A percentile compares a stretch with the other conserved stretches of the same genome.
phyloP scores from a whole-genome alignment of 2,888 invertebrate species.

The Tortricodes alternella region DNA sequence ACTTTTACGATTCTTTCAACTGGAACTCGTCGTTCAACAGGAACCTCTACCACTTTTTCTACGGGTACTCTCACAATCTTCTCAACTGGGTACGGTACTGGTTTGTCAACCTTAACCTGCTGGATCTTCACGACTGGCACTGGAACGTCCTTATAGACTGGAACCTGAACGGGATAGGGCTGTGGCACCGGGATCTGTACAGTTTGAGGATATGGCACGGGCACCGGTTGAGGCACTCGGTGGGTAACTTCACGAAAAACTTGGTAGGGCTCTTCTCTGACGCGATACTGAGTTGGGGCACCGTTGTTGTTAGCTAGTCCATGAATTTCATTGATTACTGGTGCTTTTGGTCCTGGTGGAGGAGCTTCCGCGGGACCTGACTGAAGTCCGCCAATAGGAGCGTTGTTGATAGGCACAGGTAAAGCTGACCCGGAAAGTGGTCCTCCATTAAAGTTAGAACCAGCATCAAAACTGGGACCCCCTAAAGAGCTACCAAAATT shows the following conservation, averaged over 20 bases:
- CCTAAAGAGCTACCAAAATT: conserved; percentile 28
- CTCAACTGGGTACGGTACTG: conserved; percentile 83
- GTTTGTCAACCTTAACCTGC: conserved; percentile 80
- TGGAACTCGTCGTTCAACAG: conserved; percentile 81
- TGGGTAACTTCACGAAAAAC: conserved; percentile 75
- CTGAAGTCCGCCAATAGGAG: not conserved
- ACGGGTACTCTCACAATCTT: conserved; percentile 83
- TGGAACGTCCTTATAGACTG: conserved; percentile 78
- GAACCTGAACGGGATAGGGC: conserved; percentile 82
- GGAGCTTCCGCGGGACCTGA: conserved; percentile 40
- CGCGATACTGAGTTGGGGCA: conserved; percentile 66
- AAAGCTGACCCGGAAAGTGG: not conserved
- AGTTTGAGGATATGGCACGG: conserved; percentile 77
- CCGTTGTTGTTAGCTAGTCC: conserved; percentile 68
- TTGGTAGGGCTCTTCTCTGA: conserved; percentile 70
- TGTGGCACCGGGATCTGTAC: conserved; percentile 81
- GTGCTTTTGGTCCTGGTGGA: conserved; percentile 61
- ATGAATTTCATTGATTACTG: conserved; percentile 71
- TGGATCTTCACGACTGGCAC: conserved; percentile 82
- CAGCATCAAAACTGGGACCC: conserved; percentile 8
- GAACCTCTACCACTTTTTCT: conserved; percentile 80
- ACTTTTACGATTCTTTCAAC: conserved; percentile 77
- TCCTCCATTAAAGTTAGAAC: not conserved
- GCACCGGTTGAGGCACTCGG: conserved; percentile 81
- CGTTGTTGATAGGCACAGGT: not conserved